Percentiles rank a stretch among this genome's conserved stretches.
Evolutionary conservation across 1,140 invertebrate species (phyloP).

Genomic region (Drosophila yakuba): DNA sequence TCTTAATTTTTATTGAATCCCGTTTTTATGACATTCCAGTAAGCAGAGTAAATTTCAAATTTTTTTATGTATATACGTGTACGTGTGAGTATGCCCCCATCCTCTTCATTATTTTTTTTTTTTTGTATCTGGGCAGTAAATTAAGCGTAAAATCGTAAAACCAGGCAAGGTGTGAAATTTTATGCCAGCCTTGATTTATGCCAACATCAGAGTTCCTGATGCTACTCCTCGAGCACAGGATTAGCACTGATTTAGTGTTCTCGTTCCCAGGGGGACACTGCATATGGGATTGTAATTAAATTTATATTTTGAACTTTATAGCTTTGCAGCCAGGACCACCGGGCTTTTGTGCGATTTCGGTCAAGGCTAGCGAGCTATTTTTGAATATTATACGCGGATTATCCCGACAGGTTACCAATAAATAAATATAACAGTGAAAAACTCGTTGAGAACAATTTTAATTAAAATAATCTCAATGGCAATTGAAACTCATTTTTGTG

Average conservation of each 20-base stretch:
- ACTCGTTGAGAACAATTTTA: neutral
- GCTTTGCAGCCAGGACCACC: conserved; percentile 33
- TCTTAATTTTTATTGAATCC: conserved; percentile 81
- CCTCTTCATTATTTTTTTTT: neutral
- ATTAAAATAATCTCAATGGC: conserved; percentile 9
- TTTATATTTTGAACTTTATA: conserved; percentile 50
- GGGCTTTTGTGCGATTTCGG: conserved; percentile 29
- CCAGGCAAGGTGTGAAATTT: conserved; percentile 80
- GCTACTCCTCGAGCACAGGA: conserved; percentile 53
- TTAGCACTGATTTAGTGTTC: conserved; percentile 74
- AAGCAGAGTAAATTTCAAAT: conserved; percentile 58
- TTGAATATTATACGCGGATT: neutral
- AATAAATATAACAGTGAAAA: neutral
- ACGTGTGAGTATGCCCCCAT: conserved; percentile 17
- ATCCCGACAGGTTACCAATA: neutral
- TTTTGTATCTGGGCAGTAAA: conserved; percentile 68
- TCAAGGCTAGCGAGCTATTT: conserved; percentile 21
- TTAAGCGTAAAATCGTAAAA: conserved; percentile 79
- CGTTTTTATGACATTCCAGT: conserved; percentile 72
- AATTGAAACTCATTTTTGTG: conserved; percentile 5
- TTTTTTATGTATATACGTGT: conserved; percentile 36
- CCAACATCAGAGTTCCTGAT: conserved; percentile 57
- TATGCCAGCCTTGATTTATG: conserved; percentile 77
- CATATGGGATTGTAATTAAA: conserved; percentile 75
- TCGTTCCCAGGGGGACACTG: conserved; percentile 31